Evolutionary conservation across 2,113 vertebrate genomes (phyloP).

Genomic region (Pelvicachromis taeniatus): DNA sequence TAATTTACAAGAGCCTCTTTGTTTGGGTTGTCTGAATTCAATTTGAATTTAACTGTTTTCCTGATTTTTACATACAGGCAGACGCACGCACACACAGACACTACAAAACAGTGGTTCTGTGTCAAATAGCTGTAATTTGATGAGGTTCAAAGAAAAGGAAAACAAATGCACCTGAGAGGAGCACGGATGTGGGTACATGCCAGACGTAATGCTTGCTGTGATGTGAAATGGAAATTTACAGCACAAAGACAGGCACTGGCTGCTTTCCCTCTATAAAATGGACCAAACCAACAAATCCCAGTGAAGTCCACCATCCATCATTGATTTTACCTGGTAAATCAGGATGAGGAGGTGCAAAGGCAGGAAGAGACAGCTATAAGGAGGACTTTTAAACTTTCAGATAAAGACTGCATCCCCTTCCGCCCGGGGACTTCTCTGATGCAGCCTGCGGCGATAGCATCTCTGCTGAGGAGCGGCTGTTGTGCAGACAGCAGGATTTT

Average conservation of each 20-base stretch:
- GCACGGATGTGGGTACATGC: background rate
- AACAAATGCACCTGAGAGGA: background rate
- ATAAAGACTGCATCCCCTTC: background rate
- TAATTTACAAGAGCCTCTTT: background rate
- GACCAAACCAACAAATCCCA: background rate
- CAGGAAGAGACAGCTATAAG: background rate
- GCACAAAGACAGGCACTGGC: background rate
- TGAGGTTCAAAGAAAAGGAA: background rate
- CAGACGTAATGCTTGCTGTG: background rate
- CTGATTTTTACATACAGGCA: background rate
- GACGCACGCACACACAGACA: background rate
- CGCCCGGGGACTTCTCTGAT: background rate
- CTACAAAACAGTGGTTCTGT: background rate
- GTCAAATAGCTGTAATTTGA: background rate
- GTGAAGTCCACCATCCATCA: background rate
- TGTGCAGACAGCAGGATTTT: background rate
- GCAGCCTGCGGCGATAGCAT: conserved; percentile 9
- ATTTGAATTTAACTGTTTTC: background rate
- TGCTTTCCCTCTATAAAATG: background rate
- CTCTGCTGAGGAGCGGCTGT: background rate
- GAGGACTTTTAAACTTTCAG: background rate
- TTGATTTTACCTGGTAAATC: background rate
- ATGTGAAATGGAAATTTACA: background rate
- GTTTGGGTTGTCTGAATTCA: background rate
- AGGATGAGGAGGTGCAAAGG: background rate